phyloP scores from a whole-genome alignment of 2,797 vertebrate genomes.

The Xenopus petersii region DNA sequence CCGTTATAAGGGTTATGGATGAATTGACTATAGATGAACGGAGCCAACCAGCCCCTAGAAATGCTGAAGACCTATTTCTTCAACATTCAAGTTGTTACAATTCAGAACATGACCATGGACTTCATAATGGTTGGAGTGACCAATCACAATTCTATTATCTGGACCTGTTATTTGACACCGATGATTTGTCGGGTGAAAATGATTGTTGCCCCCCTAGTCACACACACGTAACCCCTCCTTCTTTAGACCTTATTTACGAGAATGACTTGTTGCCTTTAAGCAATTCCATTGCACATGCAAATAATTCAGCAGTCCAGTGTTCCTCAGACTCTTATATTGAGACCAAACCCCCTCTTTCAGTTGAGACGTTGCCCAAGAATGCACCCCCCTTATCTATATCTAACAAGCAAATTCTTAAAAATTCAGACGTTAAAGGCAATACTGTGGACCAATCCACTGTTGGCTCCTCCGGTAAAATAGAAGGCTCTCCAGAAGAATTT shows the following conservation, averaged over 20 bases:
- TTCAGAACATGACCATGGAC: neutral
- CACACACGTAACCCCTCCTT: neutral
- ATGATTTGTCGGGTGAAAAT: neutral
- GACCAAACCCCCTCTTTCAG: neutral
- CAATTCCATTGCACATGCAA: neutral
- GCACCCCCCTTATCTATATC: neutral
- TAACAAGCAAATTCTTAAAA: neutral
- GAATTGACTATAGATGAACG: neutral
- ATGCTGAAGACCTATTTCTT: neutral
- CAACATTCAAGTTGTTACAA: neutral
- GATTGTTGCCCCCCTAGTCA: neutral
- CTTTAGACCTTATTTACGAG: neutral
- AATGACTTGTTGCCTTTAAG: neutral
- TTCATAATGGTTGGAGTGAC: neutral
- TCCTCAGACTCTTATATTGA: neutral
- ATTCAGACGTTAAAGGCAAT: neutral
- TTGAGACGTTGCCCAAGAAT: neutral
- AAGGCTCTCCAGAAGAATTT: neutral
- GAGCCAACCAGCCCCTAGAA: neutral
- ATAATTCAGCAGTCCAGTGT: neutral
- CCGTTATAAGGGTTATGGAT: neutral
- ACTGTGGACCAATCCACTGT: neutral
- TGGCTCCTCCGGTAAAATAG: neutral
- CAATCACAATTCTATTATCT: constrained; percentile 9
- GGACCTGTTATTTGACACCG: constrained; percentile 31